Base-by-base conservation (phyloP, 2,888 invertebrate species). In the Scelioninae gen. 1 region DNA sequence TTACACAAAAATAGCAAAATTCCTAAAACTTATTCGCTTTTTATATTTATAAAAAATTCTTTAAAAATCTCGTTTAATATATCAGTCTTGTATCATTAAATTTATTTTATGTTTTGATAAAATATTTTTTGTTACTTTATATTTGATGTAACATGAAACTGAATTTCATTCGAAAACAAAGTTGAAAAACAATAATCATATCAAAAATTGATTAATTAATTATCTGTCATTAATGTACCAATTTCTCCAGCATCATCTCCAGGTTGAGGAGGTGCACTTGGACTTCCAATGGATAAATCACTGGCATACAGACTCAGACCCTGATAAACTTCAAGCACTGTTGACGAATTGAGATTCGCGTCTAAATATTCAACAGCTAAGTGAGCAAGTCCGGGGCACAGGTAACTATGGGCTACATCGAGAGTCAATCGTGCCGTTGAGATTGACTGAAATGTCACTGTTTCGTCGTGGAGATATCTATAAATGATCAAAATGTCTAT, bases 391-490 rank as follows among this genome's bases (percentile, higher is more conserved):
- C 94, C 95, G 6, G 95, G 94, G 86, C 96, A 95, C 55, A 96
- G 93, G 89, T 96, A 95, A 88, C 95, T 95, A 89, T 96, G 95
- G 23, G 96, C 96, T 0, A 95, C 95, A 84, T 95, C 95, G 31
- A 97, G 94, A 0, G 96, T 94, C 45, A 94, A 94, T 29, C 96
- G 93, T 6, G 96, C 96, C 0, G 95, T 95, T 11, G 93, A 93
- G 9, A 95, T 94, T 0, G 95, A 94, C 85, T 94, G 94, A 56
- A 96, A 93, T 62, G 93, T 93, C 10, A 94, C 94, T 3, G 94
- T 93, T 83, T 95, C 94, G 62, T 94, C 94, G 89, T 95, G 95
- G 84, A 95, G 93, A 90, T 94, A 95, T 84, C 96, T 94, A 43
- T 10, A 38, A 9, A 13, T 15, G 15, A 31, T 34, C 34, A 7